Conservation (phyloP, 2,888 invertebrate genomes). For the Smittia aterrima region DNA sequence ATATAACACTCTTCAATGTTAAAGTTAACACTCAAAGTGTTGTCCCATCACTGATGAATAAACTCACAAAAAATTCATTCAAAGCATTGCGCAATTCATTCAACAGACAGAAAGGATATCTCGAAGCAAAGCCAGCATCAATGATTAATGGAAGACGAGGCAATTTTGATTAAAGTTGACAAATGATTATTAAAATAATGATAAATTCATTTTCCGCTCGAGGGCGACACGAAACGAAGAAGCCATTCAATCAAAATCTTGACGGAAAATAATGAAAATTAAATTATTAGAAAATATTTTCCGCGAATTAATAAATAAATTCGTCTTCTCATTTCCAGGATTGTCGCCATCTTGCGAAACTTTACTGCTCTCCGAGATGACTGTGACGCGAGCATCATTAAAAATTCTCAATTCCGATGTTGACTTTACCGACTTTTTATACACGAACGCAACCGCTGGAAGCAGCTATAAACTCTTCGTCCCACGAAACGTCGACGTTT, state of each 20-base stretch:
- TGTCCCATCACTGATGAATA: too few species aligned
- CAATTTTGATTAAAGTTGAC: slow-evolving; percentile 27
- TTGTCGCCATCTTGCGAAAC: slow-evolving; percentile 66
- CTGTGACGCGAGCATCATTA: slow-evolving; percentile 56
- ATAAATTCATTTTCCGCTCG: neutral
- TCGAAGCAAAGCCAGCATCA: neutral
- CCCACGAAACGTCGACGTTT: slow-evolving; percentile 49
- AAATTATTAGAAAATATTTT: neutral
- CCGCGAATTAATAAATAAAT: too few species aligned
- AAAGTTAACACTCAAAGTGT: too few species aligned
- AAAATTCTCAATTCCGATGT: slow-evolving; percentile 51
- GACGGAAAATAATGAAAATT: neutral
- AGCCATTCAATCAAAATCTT: neutral
- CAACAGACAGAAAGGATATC: neutral
- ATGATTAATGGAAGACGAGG: neutral
- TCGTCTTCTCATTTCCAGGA: slow-evolving; percentile 61
- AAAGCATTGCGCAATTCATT: neutral
- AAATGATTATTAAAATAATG: slow-evolving; percentile 30
- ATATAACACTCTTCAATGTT: too few species aligned
- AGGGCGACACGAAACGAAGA: neutral
- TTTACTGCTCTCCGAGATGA: slow-evolving; percentile 63
- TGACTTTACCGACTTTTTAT: slow-evolving; percentile 48
- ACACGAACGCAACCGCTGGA: slow-evolving; percentile 48
- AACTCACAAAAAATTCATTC: too few species aligned
- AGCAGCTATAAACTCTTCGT: slow-evolving; percentile 58